Conservation (phyloP, 1,140 invertebrate species). For the Meloidogyne chitwoodi region DNA sequence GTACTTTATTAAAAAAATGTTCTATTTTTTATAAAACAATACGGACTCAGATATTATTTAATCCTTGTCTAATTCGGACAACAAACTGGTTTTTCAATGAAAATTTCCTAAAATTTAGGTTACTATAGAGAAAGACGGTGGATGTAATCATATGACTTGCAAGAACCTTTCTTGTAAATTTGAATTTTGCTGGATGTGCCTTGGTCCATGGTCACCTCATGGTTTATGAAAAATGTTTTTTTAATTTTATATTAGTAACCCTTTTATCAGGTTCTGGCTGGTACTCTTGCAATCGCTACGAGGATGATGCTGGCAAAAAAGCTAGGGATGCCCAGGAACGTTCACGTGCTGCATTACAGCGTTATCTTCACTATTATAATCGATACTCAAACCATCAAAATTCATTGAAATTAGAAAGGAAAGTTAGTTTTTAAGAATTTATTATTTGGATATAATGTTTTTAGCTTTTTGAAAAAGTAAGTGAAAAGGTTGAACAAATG, state of each 20-base stretch:
- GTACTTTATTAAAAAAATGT: no score
- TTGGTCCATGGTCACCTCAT: conserved; percentile 96
- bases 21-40: no score
- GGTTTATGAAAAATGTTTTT: conserved; percentile 64
- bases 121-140: conserved; percentile 63
- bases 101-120: conserved; percentile 16
- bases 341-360: conserved; percentile 80
- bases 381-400: conserved; percentile 99
- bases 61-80: no score
- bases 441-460: background rate
- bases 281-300: conserved; percentile 96
- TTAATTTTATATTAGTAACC: background rate
- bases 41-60: no score
- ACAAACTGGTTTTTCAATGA: no score
- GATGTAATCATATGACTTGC: conserved; percentile 99
- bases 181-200: conserved; percentile 98
- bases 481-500: conserved; percentile 67
- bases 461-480: conserved; percentile 69
- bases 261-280: conserved; percentile 49
- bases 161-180: conserved; percentile 96
- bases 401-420: conserved; percentile 93
- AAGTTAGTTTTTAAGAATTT: conserved; percentile 62
- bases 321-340: conserved; percentile 87
- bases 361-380: conserved; percentile 97
- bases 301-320: conserved; percentile 91